Percentiles rank a stretch among this genome's conserved stretches.
Conservation (phyloP, 2,113 vertebrate genomes). For the Coturnix japonica region DNA sequence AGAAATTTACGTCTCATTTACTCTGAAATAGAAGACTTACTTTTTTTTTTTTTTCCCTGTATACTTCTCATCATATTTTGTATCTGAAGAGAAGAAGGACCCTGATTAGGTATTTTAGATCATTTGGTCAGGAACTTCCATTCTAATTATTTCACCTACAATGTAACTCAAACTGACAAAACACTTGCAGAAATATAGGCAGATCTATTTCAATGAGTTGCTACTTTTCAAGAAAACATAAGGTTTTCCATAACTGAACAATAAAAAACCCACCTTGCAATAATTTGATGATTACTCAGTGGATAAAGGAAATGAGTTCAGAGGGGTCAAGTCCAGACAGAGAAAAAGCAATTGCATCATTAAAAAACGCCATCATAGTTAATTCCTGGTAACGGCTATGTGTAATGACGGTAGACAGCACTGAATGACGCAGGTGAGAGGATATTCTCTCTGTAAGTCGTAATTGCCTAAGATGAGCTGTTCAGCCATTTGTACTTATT, state of each 20-base stretch:
- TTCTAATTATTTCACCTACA: background rate
- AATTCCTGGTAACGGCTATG: background rate
- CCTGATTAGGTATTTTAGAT: background rate
- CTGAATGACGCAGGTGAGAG: background rate
- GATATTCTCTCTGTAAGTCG: background rate
- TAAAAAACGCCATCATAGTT: background rate
- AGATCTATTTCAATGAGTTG: background rate
- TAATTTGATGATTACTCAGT: background rate
- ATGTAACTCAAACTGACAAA: background rate
- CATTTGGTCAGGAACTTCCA: background rate
- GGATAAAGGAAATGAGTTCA: background rate
- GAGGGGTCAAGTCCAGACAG: background rate
- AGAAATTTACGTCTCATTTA: background rate
- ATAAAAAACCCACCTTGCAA: background rate
- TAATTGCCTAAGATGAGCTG: background rate
- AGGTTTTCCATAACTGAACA: background rate
- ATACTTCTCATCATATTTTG: background rate
- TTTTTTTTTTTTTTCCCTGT: background rate
- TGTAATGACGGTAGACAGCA: background rate
- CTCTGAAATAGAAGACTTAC: background rate
- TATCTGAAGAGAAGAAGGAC: background rate
- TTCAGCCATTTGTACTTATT: background rate
- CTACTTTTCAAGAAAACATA: background rate
- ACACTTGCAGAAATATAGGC: background rate
- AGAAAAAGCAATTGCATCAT: background rate